Evolutionary conservation across 2,797 vertebrate genomes (phyloP).

Genomic region (Geotrypetes seraphini): DNA sequence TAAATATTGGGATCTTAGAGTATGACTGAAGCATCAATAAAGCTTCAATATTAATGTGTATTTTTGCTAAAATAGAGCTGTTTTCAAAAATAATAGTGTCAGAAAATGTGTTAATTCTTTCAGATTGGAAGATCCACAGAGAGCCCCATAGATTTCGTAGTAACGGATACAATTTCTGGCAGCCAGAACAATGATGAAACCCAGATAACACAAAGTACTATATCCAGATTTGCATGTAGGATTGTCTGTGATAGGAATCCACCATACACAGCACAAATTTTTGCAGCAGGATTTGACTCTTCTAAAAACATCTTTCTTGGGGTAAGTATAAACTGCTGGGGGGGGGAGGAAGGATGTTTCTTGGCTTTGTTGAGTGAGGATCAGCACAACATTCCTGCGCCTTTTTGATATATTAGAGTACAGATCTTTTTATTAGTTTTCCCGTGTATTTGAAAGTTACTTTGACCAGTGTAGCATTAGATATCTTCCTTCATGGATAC

Average conservation of each 20-base stretch:
- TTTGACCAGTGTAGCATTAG: too few relatives aligned
- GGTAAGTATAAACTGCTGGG: conserved; percentile 74
- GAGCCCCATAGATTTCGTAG: conserved; percentile 95
- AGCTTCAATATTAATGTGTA: too few relatives aligned
- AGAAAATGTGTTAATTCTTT: not conserved
- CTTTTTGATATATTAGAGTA: too few relatives aligned
- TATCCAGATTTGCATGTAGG: conserved; percentile 92
- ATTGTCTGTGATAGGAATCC: conserved; percentile 87
- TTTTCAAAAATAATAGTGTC: not conserved
- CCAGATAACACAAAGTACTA: conserved; percentile 95
- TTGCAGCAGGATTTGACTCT: conserved; percentile 94
- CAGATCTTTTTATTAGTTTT: too few relatives aligned
- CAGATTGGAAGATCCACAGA: conserved; percentile 96
- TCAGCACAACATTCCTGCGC: too few relatives aligned
- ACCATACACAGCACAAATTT: conserved; percentile 87
- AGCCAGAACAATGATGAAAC: conserved; percentile 78
- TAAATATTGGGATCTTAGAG: too few relatives aligned
- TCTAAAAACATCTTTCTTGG: conserved; percentile 99
- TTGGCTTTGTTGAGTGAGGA: too few relatives aligned
- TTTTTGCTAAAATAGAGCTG: not conserved
- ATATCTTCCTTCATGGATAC: too few relatives aligned
- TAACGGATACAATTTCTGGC: conserved; percentile 91
- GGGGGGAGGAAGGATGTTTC: too few relatives aligned
- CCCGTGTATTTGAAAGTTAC: too few relatives aligned
- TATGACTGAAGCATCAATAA: too few relatives aligned